Conservation (phyloP, 2,888 invertebrate genomes). For the Tigriopus californicus region DNA sequence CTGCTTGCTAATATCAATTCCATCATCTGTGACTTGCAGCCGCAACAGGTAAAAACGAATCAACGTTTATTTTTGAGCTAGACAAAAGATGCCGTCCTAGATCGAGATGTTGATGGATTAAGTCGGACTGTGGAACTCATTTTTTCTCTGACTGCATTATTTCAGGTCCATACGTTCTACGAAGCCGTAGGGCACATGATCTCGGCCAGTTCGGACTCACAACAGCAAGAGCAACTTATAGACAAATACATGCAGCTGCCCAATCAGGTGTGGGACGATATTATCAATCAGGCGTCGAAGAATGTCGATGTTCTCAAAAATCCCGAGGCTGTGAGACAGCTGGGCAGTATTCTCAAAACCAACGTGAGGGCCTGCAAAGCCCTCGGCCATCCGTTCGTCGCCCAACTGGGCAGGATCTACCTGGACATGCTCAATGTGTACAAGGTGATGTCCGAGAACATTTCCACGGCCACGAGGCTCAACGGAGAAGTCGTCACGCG, state of each 20-base stretch:
- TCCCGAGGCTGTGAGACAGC: constrained; percentile 86
- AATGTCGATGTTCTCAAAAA: constrained; percentile 92
- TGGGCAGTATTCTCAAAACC: constrained; percentile 93
- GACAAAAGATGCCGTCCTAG: background rate
- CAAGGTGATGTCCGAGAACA: constrained; percentile 65
- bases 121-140: too few species aligned
- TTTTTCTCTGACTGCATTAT: background rate
- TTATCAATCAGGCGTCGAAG: constrained; percentile 55
- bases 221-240: constrained; percentile 78
- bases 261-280: constrained; percentile 96
- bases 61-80: background rate
- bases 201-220: constrained; percentile 75
- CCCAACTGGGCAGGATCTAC: constrained; percentile 83
- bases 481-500: constrained; percentile 95
- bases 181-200: constrained; percentile 99
- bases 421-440: constrained; percentile 98
- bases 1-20: constrained; percentile 85
- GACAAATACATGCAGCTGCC: constrained; percentile 94
- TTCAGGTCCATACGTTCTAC: constrained; percentile 76
- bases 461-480: constrained; percentile 73
- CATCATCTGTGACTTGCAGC: constrained; percentile 96
- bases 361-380: constrained; percentile 98
- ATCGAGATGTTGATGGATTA: background rate
- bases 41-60: constrained; percentile 55
- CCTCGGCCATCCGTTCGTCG: constrained; percentile 33